A percentile compares a stretch with the other conserved stretches of the same genome.
Evolutionary conservation across 2,113 vertebrate species (phyloP).

Genomic region (Saccopteryx bilineata): DNA sequence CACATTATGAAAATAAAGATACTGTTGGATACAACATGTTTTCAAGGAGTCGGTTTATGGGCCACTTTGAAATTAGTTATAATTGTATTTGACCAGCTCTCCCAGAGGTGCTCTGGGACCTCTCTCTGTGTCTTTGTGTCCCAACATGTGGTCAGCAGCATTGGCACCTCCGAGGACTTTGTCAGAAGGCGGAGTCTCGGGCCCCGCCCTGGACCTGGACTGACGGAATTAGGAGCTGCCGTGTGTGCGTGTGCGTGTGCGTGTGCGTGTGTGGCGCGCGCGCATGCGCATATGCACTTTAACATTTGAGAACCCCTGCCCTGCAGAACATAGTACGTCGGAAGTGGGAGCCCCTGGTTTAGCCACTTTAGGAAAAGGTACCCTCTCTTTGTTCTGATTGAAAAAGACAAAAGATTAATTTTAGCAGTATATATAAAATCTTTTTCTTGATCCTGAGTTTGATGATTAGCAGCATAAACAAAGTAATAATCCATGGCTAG

Average conservation of each 20-base stretch:
- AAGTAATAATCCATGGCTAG: background rate
- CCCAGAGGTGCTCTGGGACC: background rate
- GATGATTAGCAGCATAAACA: background rate
- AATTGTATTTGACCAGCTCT: background rate
- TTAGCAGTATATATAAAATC: background rate
- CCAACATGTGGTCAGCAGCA: background rate
- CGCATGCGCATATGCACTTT: too few species aligned
- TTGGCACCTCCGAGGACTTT: too few species aligned
- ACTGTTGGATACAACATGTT: background rate
- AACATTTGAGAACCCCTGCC: background rate
- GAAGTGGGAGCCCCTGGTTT: background rate
- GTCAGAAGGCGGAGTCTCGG: background rate
- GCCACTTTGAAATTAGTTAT: background rate
- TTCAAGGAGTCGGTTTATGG: background rate
- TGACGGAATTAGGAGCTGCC: background rate
- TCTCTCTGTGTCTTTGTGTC: background rate
- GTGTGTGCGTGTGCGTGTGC: background rate
- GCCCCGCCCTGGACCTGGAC: background rate
- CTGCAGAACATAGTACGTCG: fast-evolving
- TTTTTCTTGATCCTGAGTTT: background rate
- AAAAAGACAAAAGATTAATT: conserved; percentile 1
- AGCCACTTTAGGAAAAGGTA: background rate
- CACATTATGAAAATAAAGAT: background rate
- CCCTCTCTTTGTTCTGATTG: background rate
- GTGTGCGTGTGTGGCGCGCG: too few species aligned